These are phyloP conservation scores for Clunio marinus DNA, from an alignment of 2,888 invertebrate genomes.

Conservation along the genomic window DNA sequence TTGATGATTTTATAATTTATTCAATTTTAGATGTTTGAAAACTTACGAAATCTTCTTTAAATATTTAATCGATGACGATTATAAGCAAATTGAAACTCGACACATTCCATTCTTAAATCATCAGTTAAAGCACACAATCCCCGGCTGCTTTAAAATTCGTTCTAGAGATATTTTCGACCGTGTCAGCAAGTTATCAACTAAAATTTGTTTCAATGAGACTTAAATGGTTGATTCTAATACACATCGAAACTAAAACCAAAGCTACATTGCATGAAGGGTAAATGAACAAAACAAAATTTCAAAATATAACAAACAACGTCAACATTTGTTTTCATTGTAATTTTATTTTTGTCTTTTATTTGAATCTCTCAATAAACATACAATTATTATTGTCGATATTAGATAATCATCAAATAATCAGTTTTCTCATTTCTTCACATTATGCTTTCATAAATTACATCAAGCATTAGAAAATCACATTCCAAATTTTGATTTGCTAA, in stretches of 20 bases:
- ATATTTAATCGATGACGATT: slow-evolving; percentile 22
- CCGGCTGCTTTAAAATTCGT: slow-evolving; percentile 22
- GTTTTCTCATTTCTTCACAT: background rate
- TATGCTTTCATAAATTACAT: background rate
- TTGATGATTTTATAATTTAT: slow-evolving; percentile 35
- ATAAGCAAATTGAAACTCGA: slow-evolving; percentile 40
- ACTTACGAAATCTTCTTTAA: slow-evolving; percentile 50
- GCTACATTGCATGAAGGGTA: background rate
- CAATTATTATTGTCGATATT: slow-evolving; percentile 32
- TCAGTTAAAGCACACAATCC: slow-evolving; percentile 46
- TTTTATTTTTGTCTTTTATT: slow-evolving; percentile 2
- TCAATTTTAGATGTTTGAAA: slow-evolving; percentile 46
- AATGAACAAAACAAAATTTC: too few species aligned
- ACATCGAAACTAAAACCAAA: background rate
- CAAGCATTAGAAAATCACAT: background rate
- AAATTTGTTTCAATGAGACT: background rate
- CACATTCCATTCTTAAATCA: slow-evolving; percentile 50
- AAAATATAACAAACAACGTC: too few species aligned
- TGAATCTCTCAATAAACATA: slow-evolving; percentile 28
- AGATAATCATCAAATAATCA: slow-evolving; percentile 2
- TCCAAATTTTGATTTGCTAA: background rate
- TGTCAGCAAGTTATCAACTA: slow-evolving; percentile 4
- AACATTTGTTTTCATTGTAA: slow-evolving; percentile 7
- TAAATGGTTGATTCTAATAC: too few species aligned
- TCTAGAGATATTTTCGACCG: slow-evolving; percentile 15